phyloP scores from a whole-genome alignment of 2,797 vertebrate species.

The Danio albolineatus region DNA sequence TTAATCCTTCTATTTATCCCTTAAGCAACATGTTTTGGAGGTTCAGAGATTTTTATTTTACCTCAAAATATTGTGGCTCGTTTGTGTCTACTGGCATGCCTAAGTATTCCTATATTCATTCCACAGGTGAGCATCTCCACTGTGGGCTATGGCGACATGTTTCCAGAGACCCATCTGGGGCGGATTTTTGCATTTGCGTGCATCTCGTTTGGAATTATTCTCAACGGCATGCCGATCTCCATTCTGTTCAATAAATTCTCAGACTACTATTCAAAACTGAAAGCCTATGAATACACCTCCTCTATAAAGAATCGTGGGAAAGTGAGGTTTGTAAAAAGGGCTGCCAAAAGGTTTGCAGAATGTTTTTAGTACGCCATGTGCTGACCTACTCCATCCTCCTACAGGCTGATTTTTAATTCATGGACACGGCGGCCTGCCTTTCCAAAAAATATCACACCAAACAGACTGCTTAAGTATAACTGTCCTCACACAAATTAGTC shows the following conservation, averaged over 20 bases:
- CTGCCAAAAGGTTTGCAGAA: conserved; percentile 60
- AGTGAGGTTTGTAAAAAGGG: conserved; percentile 69
- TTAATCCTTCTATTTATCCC: neutral
- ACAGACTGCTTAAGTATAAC: neutral
- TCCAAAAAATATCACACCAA: neutral
- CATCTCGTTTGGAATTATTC: conserved; percentile 85
- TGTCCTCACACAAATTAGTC: neutral
- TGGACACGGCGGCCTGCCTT: neutral
- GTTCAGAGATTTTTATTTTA: neutral
- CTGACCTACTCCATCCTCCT: neutral
- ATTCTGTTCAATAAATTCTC: conserved; percentile 86
- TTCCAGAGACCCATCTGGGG: conserved; percentile 77
- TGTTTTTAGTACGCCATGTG: conserved; percentile 60
- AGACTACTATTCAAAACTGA: conserved; percentile 84
- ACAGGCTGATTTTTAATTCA: neutral
- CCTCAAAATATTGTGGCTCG: neutral
- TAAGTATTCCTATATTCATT: neutral
- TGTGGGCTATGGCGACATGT: conserved; percentile 82
- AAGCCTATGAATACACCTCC: conserved; percentile 74
- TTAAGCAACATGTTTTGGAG: neutral
- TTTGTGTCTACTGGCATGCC: neutral
- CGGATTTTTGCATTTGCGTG: conserved; percentile 79
- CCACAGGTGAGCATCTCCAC: conserved; percentile 84
- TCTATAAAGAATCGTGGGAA: conserved; percentile 67
- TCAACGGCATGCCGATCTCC: conserved; percentile 86